Conservation (phyloP, 2,797 vertebrate genomes). For the Lophotriccus pileatus region DNA sequence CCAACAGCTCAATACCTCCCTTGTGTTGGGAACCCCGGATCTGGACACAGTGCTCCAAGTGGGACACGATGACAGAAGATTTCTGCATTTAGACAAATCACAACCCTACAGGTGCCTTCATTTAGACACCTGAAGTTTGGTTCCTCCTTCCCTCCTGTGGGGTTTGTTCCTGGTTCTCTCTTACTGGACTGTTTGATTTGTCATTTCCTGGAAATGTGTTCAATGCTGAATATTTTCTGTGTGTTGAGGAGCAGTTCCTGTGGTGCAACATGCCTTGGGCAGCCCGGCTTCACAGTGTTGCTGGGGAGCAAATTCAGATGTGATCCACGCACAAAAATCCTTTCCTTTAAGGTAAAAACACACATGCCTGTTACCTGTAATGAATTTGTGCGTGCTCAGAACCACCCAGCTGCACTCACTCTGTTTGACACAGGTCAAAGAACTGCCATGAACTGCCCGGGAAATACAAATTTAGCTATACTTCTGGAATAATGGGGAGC, state of each 20-base stretch:
- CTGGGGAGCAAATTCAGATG: neutral
- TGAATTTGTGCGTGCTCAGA: neutral
- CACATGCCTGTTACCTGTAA: neutral
- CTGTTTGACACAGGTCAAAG: neutral
- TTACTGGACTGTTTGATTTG: neutral
- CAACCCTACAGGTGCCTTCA: neutral
- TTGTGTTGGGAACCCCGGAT: neutral
- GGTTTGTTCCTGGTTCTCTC: neutral
- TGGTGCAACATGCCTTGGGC: neutral
- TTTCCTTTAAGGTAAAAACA: neutral
- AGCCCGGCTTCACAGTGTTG: neutral
- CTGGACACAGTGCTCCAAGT: accelerated
- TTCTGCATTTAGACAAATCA: neutral
- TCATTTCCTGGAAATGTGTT: neutral
- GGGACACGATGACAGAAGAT: neutral
- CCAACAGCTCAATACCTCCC: neutral
- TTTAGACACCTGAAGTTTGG: neutral
- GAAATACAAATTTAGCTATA: neutral
- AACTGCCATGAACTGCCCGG: neutral
- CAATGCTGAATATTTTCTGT: neutral
- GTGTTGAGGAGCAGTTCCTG: neutral
- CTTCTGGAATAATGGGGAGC: neutral
- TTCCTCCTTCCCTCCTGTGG: neutral
- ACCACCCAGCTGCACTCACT: neutral
- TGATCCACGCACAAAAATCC: neutral